Evolutionary conservation across 2,113 vertebrate species (phyloP).

Genomic region (Lophura nycthemera): DNA sequence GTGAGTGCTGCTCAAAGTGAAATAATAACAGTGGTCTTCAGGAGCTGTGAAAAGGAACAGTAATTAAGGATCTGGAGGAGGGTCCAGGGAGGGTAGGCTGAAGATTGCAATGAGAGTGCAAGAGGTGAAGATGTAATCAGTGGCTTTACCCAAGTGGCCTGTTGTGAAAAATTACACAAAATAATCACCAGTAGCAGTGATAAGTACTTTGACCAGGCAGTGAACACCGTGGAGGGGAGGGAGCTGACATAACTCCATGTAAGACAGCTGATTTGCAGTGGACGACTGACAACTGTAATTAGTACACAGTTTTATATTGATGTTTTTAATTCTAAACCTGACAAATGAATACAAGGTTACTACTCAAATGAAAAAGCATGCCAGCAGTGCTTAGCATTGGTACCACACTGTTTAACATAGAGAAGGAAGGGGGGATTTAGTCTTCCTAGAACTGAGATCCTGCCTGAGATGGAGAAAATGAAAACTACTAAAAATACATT

Average conservation of each 20-base stretch:
- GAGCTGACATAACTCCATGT: neutral
- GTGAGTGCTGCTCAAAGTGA: neutral
- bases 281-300: slow-evolving; percentile 8
- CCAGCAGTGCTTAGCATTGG: neutral
- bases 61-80: slow-evolving; percentile 28
- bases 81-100: neutral
- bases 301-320: slow-evolving; percentile 36
- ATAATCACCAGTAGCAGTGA: slow-evolving; percentile 39
- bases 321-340: slow-evolving; percentile 37
- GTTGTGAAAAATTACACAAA: slow-evolving; percentile 53
- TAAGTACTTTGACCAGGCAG: slow-evolving; percentile 30
- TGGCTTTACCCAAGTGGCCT: slow-evolving; percentile 43
- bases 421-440: neutral
- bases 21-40: neutral
- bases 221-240: neutral
- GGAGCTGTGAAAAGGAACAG: neutral
- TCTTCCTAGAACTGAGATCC: neutral
- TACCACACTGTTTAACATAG: neutral
- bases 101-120: neutral
- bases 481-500: neutral
- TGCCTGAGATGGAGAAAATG: neutral
- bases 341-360: slow-evolving; percentile 19
- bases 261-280: slow-evolving; percentile 23
- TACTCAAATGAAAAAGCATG: neutral
- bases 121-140: slow-evolving; percentile 62